Base-by-base conservation (phyloP, 2,797 vertebrate species). In the Fringilla coelebs region DNA sequence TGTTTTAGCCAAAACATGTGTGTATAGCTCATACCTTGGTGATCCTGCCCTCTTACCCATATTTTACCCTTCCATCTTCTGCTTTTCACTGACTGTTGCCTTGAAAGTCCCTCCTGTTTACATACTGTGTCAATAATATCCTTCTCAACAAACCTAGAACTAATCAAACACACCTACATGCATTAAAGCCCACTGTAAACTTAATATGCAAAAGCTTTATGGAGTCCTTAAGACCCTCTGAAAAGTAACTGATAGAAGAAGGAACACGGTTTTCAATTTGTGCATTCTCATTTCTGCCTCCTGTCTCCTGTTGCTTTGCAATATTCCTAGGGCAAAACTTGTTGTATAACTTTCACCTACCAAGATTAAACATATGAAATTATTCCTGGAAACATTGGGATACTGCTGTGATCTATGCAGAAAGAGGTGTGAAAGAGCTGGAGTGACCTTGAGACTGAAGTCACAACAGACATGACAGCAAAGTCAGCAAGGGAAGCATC, bases 221-320 rank as follows among this genome's bases (percentile, higher is more conserved):
- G 49, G 22, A 71, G 34, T 63, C 32, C 26, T 73, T 68, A 68
- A 26, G n/a, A 62, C 5, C 6, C 34, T 14, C 38, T 52, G 55
- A 36, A 67, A 84, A 74, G 13, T 3, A 79, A 17, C 13, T 67
- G 29, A 74, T 1, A 43, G 45, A 85, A 92, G 45, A 87, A 89
- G 11, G 26, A 71, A 65, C 4, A 5, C 0, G 0, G 11, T 60
- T 86, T 84, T 81, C 22, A 60, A 29, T 7, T 65, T 60, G 10
- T 29, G 20, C 24, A 51, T 60, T 48, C n/a, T 66, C 14, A 26
- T 57, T 19, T 55, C 36, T 45, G n/a, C 21, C 17, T 46, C 19
- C 11, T 17, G 26, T 41, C 40, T 40, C 40, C 40, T 40, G 40
- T 17, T 40, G 43, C 31, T 86, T 58, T 8, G 2, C 24, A 57